phyloP scores from a whole-genome alignment of 2,113 vertebrate species.

The Grantiella picta region DNA sequence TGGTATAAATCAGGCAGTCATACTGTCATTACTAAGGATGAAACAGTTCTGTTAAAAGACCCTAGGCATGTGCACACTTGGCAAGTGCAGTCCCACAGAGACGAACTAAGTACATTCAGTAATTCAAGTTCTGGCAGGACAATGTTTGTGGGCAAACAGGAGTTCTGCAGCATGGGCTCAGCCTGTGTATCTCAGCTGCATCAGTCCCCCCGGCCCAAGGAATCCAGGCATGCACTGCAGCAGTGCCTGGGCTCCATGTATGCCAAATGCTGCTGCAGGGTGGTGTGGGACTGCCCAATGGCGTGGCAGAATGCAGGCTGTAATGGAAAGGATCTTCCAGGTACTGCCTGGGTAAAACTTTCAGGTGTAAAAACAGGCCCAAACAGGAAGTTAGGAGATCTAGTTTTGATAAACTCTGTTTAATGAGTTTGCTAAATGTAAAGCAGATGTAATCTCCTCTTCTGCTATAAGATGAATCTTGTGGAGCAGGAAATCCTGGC shows the following conservation, averaged over 20 bases:
- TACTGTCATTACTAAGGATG: neutral
- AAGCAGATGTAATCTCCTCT: neutral
- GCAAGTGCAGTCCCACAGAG: neutral
- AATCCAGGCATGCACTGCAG: neutral
- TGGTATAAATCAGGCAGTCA: neutral
- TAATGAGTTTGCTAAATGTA: neutral
- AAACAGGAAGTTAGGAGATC: neutral
- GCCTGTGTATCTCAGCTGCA: neutral
- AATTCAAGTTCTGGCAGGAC: neutral
- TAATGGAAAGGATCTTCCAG: neutral
- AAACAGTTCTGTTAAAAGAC: neutral
- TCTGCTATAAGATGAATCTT: neutral
- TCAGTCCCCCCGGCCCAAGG: too few relatives aligned
- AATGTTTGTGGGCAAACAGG: neutral
- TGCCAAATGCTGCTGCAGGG: neutral
- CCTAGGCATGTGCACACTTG: neutral
- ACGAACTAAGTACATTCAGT: neutral
- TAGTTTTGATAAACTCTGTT: neutral
- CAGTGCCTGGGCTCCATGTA: accelerated
- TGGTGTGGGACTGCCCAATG: neutral
- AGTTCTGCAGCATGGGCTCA: neutral
- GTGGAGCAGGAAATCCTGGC: neutral
- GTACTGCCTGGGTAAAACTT: neutral
- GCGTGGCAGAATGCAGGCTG: neutral
- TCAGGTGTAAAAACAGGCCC: neutral